Evolutionary conservation across 2,888 invertebrate genomes (phyloP), one percentile per base, ranked within the genome.

Genomic region (Leptogaster cylindrica): DNA sequence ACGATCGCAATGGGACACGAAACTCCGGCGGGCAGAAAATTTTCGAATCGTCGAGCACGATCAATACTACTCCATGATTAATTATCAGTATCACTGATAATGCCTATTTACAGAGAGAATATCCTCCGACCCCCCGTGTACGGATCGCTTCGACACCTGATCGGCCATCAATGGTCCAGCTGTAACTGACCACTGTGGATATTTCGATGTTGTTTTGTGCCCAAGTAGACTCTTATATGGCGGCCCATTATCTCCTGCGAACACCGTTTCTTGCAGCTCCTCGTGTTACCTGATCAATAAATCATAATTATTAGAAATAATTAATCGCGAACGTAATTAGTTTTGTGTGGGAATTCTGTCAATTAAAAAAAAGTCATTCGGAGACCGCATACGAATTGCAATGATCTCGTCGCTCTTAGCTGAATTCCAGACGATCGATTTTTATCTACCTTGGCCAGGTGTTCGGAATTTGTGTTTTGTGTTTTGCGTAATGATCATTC

Each of bases 21-120:
- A 61, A 25, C 31, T 44, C 36, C 12, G 44, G 12, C 7, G 61
- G 44, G 18, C 36, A 27, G 31, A 44, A 44, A 41, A 64, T 63
- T n/a, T n/a, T 44, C 23, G 52, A 51, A 41, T 52, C 52, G 41
- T 41, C 41, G 65, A 65, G 52, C 68, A 66, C 58, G 66, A 65
- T 61, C 58, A 39, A 68, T 55, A 58, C 68, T 65, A 68, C 66
- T 61, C 20, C 58, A 65, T 68, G 68, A 68, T 68, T 68, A 68
- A 68, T 68, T 66, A 68, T 65, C 12, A 66, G 44, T 65, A 66
- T 68, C 61, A 41, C 36, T 65, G n/a, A 68, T n/a, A 65, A 65
- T 68, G 61, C 50, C 65, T 68, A 65, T 65, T 65, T 65, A 65
- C 44, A 61, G 61, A 28, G 27, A 28, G 41, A 61, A 18, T 61